A percentile compares a stretch with the other conserved stretches of the same genome.
phyloP scores from a whole-genome alignment of 2,888 invertebrate genomes.

The Sylvicola cinctus region DNA sequence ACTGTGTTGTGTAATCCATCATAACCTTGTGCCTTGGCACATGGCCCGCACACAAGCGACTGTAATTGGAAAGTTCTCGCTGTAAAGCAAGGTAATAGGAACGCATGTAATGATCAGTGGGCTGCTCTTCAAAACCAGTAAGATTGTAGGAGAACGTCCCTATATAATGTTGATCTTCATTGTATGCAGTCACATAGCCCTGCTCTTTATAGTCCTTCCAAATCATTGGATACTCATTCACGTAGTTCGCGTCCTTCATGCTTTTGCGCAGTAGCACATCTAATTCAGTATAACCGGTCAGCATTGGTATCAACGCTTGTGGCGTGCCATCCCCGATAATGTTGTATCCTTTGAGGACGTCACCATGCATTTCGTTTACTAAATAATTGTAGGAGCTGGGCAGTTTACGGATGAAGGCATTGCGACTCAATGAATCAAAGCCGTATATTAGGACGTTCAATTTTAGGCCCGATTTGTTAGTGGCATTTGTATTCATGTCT shows the following conservation, averaged over 20 bases:
- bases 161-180: slow-evolving; percentile 65
- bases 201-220: slow-evolving; percentile 56
- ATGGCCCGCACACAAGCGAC: slow-evolving; percentile 46
- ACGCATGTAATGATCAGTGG: slow-evolving; percentile 81
- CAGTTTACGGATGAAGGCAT: slow-evolving; percentile 58
- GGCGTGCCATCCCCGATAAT: slow-evolving; percentile 78
- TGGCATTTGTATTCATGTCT: too few species aligned
- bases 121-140: too few species aligned
- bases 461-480: slow-evolving; percentile 18
- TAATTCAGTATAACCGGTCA: slow-evolving; percentile 68
- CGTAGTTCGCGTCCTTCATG: slow-evolving; percentile 35
- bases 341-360: slow-evolving; percentile 56
- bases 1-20: slow-evolving; percentile 43
- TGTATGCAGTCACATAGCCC: slow-evolving; percentile 61
- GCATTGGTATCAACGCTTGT: slow-evolving; percentile 67
- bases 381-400: slow-evolving; percentile 54
- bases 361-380: slow-evolving; percentile 34
- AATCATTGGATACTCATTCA: slow-evolving; percentile 67
- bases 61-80: slow-evolving; percentile 31
- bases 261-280: slow-evolving; percentile 65
- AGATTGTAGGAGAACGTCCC: slow-evolving; percentile 83
- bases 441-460: slow-evolving; percentile 68
- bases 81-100: slow-evolving; percentile 53
- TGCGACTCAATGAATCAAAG: slow-evolving; percentile 71
- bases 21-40: slow-evolving; percentile 46